phyloP scores from a whole-genome alignment of 1,140 invertebrate species.

The Ostrea edulis region DNA sequence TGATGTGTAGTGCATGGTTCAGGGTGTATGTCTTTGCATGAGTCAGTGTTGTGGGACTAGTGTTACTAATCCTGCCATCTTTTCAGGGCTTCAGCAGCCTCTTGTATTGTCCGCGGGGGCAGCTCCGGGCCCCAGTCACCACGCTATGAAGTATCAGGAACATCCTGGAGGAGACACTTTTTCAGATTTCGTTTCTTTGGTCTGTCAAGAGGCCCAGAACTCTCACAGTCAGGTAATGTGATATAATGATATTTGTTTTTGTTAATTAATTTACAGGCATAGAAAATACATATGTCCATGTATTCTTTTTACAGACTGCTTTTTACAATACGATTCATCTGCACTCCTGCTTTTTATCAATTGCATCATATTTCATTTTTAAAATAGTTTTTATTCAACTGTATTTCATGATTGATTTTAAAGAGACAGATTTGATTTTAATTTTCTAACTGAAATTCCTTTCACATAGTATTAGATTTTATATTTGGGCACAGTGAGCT shows the following conservation, averaged over 20 bases:
- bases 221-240: slow-evolving; percentile 88
- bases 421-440: no score
- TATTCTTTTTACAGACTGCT: no score
- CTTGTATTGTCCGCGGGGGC: slow-evolving; percentile 52
- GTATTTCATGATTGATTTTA: no score
- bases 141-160: slow-evolving; percentile 84
- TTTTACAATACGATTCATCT: no score
- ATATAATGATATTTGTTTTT: not conserved
- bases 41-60: not conserved
- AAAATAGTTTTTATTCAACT: no score
- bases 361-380: no score
- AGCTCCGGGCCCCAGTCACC: slow-evolving; percentile 57
- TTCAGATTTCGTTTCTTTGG: slow-evolving; percentile 97
- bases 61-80: slow-evolving; percentile 7
- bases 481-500: no score
- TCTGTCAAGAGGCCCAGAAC: slow-evolving; percentile 94
- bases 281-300: no score
- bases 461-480: no score
- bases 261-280: no score
- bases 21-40: slow-evolving; percentile 15
- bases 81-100: slow-evolving; percentile 59
- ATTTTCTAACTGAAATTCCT: no score
- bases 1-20: slow-evolving; percentile 28
- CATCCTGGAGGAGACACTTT: slow-evolving; percentile 89
- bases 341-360: not conserved